phyloP scores from a whole-genome alignment of 2,888 invertebrate genomes.

The Entomobrya multifasciata region DNA sequence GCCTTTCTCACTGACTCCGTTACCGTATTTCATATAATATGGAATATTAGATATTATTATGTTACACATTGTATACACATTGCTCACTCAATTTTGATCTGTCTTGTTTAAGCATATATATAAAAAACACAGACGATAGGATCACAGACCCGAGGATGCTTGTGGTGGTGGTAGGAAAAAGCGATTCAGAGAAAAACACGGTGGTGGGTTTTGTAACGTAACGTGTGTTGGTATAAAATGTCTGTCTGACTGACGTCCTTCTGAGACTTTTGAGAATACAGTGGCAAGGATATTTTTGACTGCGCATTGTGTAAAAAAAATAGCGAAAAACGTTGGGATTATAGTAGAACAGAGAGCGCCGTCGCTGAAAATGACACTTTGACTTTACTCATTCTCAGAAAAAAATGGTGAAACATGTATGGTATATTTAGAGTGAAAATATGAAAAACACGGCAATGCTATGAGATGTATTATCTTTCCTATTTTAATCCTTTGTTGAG shows the following conservation, averaged over 20 bases:
- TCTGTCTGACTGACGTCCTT: slow-evolving; percentile 44
- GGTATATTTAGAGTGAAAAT: slow-evolving; percentile 32
- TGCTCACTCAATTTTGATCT: background rate
- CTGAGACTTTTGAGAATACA: slow-evolving; percentile 8
- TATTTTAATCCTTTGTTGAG: too few relatives aligned
- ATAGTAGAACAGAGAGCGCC: slow-evolving; percentile 32
- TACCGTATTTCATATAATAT: background rate
- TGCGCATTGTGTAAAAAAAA: slow-evolving; percentile 8
- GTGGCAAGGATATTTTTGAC: background rate
- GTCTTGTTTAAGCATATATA: background rate
- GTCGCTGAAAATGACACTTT: slow-evolving; percentile 58
- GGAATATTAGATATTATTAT: background rate
- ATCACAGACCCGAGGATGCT: slow-evolving; percentile 19
- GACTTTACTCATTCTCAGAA: slow-evolving; percentile 48
- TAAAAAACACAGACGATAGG: background rate
- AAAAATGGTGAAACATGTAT: slow-evolving; percentile 2
- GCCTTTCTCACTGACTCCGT: background rate
- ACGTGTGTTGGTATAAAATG: slow-evolving; percentile 33
- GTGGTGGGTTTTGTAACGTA: background rate
- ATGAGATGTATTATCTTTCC: too few relatives aligned
- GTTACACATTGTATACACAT: background rate
- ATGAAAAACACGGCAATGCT: too few relatives aligned
- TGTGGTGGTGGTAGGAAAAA: background rate
- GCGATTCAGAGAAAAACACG: background rate
- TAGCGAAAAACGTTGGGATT: slow-evolving; percentile 5